A percentile compares a stretch with the other conserved stretches of the same genome.
Evolutionary conservation across 2,888 invertebrate species (phyloP).

Genomic region (Thyatira batis): DNA sequence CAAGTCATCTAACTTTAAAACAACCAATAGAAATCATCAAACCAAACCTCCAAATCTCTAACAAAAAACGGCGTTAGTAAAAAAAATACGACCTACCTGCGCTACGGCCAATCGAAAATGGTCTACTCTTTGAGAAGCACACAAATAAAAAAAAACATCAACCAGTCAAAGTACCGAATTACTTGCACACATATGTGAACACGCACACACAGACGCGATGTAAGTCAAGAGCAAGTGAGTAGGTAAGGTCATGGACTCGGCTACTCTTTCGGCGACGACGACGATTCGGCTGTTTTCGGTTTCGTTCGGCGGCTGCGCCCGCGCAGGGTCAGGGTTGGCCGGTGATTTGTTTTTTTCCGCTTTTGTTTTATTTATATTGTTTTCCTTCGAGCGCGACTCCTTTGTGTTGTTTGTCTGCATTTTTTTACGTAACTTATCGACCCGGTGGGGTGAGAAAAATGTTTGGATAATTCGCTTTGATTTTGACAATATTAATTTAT

Average conservation of each 20-base stretch:
- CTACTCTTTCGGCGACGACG: conserved; percentile 58
- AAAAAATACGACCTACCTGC: conserved; percentile 8
- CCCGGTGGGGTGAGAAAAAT: no score
- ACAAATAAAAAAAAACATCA: conserved; percentile 44
- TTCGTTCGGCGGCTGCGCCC: conserved; percentile 42
- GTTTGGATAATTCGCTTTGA: no score
- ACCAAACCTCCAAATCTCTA: neutral
- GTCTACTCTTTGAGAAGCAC: conserved; percentile 45
- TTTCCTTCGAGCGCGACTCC: conserved; percentile 1
- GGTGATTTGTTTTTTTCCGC: conserved; percentile 38
- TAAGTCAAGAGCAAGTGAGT: conserved; percentile 62
- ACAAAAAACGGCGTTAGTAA: neutral
- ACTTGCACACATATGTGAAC: conserved; percentile 53
- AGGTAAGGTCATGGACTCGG: conserved; percentile 70
- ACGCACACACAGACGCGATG: conserved; percentile 22
- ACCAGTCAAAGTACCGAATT: conserved; percentile 63
- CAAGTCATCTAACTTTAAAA: neutral
- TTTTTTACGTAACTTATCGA: neutral
- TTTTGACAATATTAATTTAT: no score
- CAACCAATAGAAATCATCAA: neutral
- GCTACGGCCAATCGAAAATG: conserved; percentile 12
- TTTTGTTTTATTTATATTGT: conserved; percentile 9
- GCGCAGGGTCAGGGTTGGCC: conserved; percentile 57
- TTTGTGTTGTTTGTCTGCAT: neutral
- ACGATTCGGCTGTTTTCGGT: conserved; percentile 59